Conservation (phyloP, 2,888 invertebrate species). For the Sinotaia quadrata region DNA sequence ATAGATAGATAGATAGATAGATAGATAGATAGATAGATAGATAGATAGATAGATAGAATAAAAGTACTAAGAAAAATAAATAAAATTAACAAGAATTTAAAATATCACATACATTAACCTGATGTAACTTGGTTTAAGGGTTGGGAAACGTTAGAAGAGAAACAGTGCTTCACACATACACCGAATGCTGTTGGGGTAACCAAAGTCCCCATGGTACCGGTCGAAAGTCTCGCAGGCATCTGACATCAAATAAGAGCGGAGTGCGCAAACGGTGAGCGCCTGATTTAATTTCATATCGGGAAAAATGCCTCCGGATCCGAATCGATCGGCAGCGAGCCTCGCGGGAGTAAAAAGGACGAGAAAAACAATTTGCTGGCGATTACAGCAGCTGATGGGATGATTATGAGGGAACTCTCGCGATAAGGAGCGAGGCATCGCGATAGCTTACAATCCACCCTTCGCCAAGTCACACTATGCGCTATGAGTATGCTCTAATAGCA, state of each 20-base stretch:
- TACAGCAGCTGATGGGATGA: constrained; percentile 14
- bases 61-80: too few species aligned
- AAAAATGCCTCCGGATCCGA: background rate
- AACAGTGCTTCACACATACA: background rate
- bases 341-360: constrained; percentile 13
- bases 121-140: too few species aligned
- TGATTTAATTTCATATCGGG: constrained; percentile 13
- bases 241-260: constrained; percentile 9
- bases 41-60: too few species aligned
- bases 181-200: background rate
- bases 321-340: background rate
- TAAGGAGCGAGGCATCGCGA: background rate
- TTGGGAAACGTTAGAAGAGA: too few species aligned
- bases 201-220: background rate
- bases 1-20: too few species aligned
- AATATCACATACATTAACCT: too few species aligned
- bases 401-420: background rate
- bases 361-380: constrained; percentile 16
- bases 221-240: background rate
- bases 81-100: too few species aligned
- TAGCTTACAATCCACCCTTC: background rate
- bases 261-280: background rate
- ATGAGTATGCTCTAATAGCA: background rate
- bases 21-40: too few species aligned
- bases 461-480: too few species aligned